phyloP scores from a whole-genome alignment of 2,113 vertebrate genomes.

The Mugil cephalus region DNA sequence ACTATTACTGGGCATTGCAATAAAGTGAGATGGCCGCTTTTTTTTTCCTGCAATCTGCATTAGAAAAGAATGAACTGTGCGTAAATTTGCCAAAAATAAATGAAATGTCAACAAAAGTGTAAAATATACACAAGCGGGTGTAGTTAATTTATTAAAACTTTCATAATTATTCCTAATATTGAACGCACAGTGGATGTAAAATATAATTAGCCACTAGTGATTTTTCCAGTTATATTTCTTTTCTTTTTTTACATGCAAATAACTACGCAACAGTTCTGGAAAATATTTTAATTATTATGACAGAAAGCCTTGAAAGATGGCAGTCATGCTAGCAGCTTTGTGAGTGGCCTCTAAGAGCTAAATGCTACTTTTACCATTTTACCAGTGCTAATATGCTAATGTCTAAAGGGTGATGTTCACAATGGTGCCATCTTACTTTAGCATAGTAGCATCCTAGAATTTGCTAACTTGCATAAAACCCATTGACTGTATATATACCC shows the following conservation, averaged over 20 bases:
- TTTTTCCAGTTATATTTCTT: slow-evolving; percentile 1
- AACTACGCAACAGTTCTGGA: neutral
- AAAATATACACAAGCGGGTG: slow-evolving; percentile 25
- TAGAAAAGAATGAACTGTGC: slow-evolving; percentile 83
- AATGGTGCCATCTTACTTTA: neutral
- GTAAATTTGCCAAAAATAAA: slow-evolving; percentile 76
- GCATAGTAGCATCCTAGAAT: neutral
- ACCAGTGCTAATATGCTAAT: neutral
- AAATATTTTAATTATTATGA: slow-evolving; percentile 9
- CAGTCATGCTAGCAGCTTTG: neutral
- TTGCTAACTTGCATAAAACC: neutral
- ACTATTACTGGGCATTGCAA: slow-evolving; percentile 98
- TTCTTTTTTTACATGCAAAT: slow-evolving; percentile 1
- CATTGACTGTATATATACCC: no score
- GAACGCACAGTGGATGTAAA: neutral
- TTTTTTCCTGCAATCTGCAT: slow-evolving; percentile 91
- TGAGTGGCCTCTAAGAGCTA: neutral
- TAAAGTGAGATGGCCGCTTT: slow-evolving; percentile 93
- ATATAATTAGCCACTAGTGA: neutral
- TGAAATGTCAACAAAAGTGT: slow-evolving; percentile 30
- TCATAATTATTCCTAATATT: slow-evolving; percentile 6
- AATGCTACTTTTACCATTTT: no score
- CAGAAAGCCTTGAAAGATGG: neutral
- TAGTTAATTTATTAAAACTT: slow-evolving; percentile 20
- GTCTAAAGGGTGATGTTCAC: neutral